Conservation (phyloP, 2,113 vertebrate species). For the Nerophis lumbriciformis region DNA sequence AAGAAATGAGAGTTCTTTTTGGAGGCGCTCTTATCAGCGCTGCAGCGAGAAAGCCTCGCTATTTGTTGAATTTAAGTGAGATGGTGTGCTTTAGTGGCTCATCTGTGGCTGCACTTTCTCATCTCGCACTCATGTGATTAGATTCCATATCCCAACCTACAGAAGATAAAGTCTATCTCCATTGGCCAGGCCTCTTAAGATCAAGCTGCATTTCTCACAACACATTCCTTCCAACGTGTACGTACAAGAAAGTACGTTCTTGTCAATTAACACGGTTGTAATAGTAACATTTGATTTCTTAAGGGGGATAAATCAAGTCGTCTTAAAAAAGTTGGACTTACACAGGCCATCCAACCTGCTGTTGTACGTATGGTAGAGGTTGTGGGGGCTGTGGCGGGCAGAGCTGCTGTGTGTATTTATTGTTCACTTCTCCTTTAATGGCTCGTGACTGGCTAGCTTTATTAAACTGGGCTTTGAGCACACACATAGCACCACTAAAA, state of each 20-base stretch:
- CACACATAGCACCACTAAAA: constrained; percentile 75
- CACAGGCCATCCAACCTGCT: constrained; percentile 13
- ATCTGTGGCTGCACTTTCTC: constrained; percentile 62
- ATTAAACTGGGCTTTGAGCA: constrained; percentile 80
- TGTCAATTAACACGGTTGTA: constrained; percentile 44
- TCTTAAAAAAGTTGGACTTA: constrained; percentile 21
- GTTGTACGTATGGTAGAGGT: constrained; percentile 13
- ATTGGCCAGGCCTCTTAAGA: constrained; percentile 60
- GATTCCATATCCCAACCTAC: constrained; percentile 63
- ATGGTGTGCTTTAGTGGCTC: constrained; percentile 56
- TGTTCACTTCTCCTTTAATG: constrained; percentile 65
- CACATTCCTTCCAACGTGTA: constrained; percentile 24
- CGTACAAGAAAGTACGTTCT: constrained; percentile 17
- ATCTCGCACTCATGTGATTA: constrained; percentile 70
- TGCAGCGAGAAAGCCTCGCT: constrained; percentile 57
- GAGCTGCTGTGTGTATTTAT: constrained; percentile 70
- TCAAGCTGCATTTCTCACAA: constrained; percentile 58
- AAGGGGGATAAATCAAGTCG: constrained; percentile 20
- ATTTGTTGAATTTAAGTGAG: constrained; percentile 67
- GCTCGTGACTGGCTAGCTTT: constrained; percentile 71
- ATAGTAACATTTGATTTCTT: constrained; percentile 15
- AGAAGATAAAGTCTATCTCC: constrained; percentile 72
- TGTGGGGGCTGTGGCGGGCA: constrained; percentile 16
- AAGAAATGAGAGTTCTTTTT: constrained; percentile 58
- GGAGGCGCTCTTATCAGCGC: constrained; percentile 59